phyloP scores from a whole-genome alignment of 2,797 vertebrate genomes.

The Bradypodion pumilum region DNA sequence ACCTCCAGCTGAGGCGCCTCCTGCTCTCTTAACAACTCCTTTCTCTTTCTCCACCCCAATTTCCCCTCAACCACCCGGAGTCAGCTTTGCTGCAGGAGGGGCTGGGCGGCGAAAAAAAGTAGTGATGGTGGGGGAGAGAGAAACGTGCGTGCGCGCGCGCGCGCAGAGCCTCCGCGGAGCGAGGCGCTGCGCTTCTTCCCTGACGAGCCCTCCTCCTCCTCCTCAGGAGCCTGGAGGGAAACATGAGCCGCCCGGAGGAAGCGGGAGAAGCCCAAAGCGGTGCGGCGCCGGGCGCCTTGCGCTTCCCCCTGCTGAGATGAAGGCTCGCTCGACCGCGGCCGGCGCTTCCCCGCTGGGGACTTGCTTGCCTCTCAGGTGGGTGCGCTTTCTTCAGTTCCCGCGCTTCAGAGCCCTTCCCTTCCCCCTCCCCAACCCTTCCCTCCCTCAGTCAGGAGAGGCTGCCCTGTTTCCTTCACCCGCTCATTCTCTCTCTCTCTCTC shows the following conservation, averaged over 20 bases:
- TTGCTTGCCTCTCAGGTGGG: conserved; percentile 10
- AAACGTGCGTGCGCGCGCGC: too few relatives aligned
- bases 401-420: too few relatives aligned
- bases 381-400: not conserved
- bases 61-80: not conserved
- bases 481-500: too few relatives aligned
- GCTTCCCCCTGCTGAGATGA: not conserved
- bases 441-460: too few relatives aligned
- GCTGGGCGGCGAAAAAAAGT: too few relatives aligned
- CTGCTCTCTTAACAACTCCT: too few relatives aligned
- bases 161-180: not conserved
- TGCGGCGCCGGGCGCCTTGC: not conserved
- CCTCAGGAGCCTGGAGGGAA: not conserved
- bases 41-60: not conserved
- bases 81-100: too few relatives aligned
- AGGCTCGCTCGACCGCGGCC: not conserved
- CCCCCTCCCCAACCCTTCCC: accelerated
- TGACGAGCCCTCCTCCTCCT: too few relatives aligned
- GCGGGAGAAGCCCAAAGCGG: not conserved
- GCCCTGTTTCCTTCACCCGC: too few relatives aligned
- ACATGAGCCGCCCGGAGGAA: not conserved
- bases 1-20: not conserved
- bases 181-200: too few relatives aligned
- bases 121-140: too few relatives aligned
- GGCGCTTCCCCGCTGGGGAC: not conserved